Conservation (phyloP, 1,140 invertebrate genomes). For the Drosophila sproati region DNA sequence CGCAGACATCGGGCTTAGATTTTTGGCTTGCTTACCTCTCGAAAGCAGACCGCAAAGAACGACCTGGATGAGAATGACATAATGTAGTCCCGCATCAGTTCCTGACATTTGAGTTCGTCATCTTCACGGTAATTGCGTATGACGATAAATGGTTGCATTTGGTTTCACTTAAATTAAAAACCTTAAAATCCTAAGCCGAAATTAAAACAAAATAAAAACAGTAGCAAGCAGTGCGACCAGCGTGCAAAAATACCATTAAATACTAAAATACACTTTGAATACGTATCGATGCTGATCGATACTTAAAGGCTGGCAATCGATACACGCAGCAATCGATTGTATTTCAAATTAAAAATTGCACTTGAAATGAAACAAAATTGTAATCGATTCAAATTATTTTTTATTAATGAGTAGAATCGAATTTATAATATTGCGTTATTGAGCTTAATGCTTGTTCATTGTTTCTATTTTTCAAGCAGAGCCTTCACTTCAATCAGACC, state of each 20-base stretch:
- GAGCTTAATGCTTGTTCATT: not conserved
- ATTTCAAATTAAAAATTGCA: no score
- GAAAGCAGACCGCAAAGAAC: conserved; percentile 74
- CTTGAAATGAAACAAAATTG: not conserved
- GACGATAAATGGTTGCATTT: conserved; percentile 83
- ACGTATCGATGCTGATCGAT: not conserved
- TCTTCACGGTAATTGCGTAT: conserved; percentile 75
- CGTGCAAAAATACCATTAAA: conserved; percentile 30
- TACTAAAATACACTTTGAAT: not conserved
- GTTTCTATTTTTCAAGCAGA: not conserved
- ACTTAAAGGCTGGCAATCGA: not conserved
- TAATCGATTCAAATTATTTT: not conserved
- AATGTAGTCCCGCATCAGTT: conserved; percentile 78
- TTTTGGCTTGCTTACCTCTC: conserved; percentile 62
- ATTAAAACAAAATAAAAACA: conserved; percentile 50
- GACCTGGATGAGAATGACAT: conserved; percentile 81
- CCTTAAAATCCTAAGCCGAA: conserved; percentile 13
- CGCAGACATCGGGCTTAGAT: conserved; percentile 7
- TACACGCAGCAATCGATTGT: not conserved
- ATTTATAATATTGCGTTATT: not conserved
- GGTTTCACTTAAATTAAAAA: conserved; percentile 33
- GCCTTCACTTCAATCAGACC: conserved; percentile 1
- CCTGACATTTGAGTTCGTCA: conserved; percentile 81
- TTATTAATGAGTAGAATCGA: not conserved
- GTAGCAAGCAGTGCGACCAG: conserved; percentile 35